phyloP scores from a whole-genome alignment of 2,797 vertebrate species.

The Hipposideros larvatus region DNA sequence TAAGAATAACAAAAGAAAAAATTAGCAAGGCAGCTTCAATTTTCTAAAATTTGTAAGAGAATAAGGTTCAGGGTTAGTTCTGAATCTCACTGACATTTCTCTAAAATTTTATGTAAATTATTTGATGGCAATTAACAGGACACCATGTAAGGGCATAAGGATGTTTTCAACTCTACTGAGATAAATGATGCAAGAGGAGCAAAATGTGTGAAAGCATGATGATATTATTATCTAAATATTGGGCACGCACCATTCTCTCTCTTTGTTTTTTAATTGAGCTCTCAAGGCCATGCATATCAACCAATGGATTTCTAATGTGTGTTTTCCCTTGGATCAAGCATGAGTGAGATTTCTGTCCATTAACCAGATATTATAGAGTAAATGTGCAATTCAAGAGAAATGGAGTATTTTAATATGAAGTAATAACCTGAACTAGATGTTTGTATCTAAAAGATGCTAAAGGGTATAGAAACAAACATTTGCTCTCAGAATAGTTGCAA shows the following conservation, averaged over 20 bases:
- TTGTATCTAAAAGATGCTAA: constrained; percentile 60
- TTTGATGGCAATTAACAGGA: neutral
- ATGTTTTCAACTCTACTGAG: neutral
- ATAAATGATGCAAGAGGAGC: neutral
- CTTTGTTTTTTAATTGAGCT: neutral
- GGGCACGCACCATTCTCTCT: neutral
- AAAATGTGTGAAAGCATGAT: neutral
- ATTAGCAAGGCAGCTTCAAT: neutral
- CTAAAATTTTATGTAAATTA: neutral
- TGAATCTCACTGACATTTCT: neutral
- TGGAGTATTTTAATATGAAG: constrained; percentile 42
- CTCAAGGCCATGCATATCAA: neutral
- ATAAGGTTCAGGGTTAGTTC: neutral
- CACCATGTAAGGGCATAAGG: neutral
- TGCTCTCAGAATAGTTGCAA: neutral
- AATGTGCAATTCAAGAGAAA: neutral
- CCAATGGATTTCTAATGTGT: neutral
- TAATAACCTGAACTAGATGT: neutral
- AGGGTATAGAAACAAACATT: neutral
- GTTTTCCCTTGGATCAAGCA: neutral
- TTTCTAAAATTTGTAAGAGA: neutral
- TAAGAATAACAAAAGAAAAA: neutral
- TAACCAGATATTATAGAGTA: constrained; percentile 60
- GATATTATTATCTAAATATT: neutral
- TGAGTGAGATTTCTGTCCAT: constrained; percentile 48